A percentile compares a stretch with the other conserved stretches of the same genome.
Conservation (phyloP, 2,888 invertebrate genomes). For the Sinodicranocentrus sp. region DNA sequence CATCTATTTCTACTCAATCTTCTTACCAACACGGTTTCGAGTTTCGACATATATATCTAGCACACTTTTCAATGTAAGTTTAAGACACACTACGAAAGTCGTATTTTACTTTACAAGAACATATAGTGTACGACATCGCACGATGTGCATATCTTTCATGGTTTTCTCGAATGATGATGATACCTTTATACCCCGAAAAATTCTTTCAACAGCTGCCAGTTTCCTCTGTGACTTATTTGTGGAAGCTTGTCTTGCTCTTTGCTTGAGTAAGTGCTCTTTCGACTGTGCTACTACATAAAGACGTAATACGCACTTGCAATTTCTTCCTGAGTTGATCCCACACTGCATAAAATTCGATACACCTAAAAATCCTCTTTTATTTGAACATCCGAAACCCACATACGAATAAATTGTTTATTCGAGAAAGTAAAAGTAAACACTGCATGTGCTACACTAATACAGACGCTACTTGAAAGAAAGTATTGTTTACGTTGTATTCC, state of each 20-base stretch:
- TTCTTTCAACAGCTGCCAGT: slow-evolving; percentile 49
- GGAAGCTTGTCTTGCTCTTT: slow-evolving; percentile 31
- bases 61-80: too few relatives aligned
- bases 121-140: too few relatives aligned
- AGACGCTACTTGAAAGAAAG: not conserved
- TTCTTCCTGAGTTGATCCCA: not conserved
- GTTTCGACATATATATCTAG: too few relatives aligned
- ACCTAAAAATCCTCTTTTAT: too few relatives aligned
- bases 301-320: not conserved
- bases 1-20: too few relatives aligned
- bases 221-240: slow-evolving; percentile 44
- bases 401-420: not conserved
- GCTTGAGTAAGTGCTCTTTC: not conserved
- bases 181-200: slow-evolving; percentile 30
- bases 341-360: not conserved
- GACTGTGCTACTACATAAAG: not conserved
- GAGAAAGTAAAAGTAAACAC: slow-evolving; percentile 3
- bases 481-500: too few relatives aligned
- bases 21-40: too few relatives aligned
- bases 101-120: too few relatives aligned
- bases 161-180: not conserved
- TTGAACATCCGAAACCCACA: too few relatives aligned
- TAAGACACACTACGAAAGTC: too few relatives aligned
- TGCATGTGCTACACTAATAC: not conserved
- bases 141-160: not conserved